Evolutionary conservation across 2,797 vertebrate genomes (phyloP).

Genomic region (Periparus ater): DNA sequence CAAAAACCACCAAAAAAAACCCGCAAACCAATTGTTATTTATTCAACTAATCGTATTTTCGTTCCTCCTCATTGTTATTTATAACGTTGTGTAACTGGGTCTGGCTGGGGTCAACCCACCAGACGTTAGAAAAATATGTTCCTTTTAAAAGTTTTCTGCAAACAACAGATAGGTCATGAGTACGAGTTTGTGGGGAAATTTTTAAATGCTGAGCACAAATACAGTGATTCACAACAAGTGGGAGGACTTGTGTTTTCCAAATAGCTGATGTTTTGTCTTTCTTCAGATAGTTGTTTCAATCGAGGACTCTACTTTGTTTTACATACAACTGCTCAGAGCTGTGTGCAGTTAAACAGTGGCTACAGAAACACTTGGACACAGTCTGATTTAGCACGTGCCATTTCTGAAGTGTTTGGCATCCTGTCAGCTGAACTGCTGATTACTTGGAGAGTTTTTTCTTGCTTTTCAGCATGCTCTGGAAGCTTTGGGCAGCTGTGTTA

Average conservation of each 20-base stretch:
- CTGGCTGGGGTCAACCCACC: not conserved
- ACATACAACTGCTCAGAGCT: not conserved
- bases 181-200: not conserved
- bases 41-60: not conserved
- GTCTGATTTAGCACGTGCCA: not conserved
- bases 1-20: not conserved
- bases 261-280: conserved; percentile 14
- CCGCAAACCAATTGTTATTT: not conserved
- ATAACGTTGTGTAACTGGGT: not conserved
- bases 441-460: not conserved
- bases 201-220: conserved; percentile 3
- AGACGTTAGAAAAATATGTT: not conserved
- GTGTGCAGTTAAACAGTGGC: not conserved
- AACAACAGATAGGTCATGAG: not conserved
- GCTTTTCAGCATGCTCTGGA: not conserved
- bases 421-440: not conserved
- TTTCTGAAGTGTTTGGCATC: not conserved
- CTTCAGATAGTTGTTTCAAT: not conserved
- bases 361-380: not conserved
- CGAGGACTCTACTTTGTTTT: not conserved
- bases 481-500: not conserved
- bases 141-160: not conserved
- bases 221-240: not conserved
- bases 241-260: conserved; percentile 14
- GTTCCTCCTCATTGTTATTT: not conserved